These are phyloP conservation scores for Typhlichthys subterraneus DNA, from an alignment of 2,797 vertebrate genomes.

Conservation along the genomic window DNA sequence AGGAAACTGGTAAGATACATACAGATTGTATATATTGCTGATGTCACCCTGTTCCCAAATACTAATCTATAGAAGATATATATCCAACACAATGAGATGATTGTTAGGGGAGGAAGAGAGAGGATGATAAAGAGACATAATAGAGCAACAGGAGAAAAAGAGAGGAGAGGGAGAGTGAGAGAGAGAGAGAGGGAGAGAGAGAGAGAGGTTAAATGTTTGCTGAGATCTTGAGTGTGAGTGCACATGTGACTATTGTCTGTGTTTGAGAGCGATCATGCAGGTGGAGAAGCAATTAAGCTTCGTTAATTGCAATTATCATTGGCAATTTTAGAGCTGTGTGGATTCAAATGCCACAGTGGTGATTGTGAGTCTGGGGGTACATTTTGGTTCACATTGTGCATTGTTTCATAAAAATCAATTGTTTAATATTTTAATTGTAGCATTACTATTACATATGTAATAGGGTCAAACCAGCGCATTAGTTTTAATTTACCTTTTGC, in stretches of 20 bases:
- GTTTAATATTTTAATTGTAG: slow-evolving; percentile 25
- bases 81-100: slow-evolving; percentile 62
- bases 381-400: slow-evolving; percentile 32
- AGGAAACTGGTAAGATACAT: slow-evolving; percentile 64
- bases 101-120: slow-evolving; percentile 52
- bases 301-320: slow-evolving; percentile 71
- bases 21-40: slow-evolving; percentile 71
- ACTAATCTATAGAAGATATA: slow-evolving; percentile 60
- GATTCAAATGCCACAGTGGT: slow-evolving; percentile 53
- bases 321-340: slow-evolving; percentile 60
- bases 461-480: too few relatives aligned
- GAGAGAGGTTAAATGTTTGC: too few relatives aligned
- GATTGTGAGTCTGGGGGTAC: slow-evolving; percentile 38
- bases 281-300: slow-evolving; percentile 60
- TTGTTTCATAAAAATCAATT: slow-evolving; percentile 48
- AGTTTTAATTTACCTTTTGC: too few relatives aligned
- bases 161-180: not conserved
- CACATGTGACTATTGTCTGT: too few relatives aligned
- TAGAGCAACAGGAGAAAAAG: not conserved
- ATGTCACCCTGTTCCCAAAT: slow-evolving; percentile 55
- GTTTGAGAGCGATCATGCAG: not conserved
- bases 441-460: slow-evolving; percentile 37
- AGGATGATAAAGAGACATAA: slow-evolving; percentile 10
- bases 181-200: slow-evolving; percentile 4
- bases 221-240: too few relatives aligned